A percentile compares a stretch with the other conserved stretches of the same genome.
phyloP scores from a whole-genome alignment of 2,888 invertebrate species.

The Rhyacophila evoluta region DNA sequence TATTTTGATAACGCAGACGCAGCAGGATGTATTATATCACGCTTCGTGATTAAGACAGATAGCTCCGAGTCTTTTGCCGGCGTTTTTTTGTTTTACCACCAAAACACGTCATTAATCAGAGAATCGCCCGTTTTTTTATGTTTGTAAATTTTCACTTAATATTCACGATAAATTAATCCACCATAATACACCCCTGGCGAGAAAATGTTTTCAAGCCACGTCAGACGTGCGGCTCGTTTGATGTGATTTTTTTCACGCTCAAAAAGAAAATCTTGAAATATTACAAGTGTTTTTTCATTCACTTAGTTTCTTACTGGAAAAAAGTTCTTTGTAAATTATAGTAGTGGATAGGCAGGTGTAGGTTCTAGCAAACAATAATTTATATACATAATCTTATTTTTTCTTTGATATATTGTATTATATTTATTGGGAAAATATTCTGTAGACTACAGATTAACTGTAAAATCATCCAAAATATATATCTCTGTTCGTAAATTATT shows the following conservation, averaged over 20 bases:
- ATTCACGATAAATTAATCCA: background rate
- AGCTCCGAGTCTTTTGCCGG: conserved; percentile 32
- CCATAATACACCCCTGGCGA: background rate
- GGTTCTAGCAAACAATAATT: too few species aligned
- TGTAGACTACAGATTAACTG: too few species aligned
- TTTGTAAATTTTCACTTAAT: background rate
- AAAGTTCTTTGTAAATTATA: too few species aligned
- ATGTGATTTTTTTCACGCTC: background rate
- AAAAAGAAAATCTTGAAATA: background rate
- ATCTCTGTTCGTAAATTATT: too few species aligned
- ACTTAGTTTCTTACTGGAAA: background rate
- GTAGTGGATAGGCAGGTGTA: too few species aligned
- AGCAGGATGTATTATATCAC: background rate
- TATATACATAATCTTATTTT: too few species aligned
- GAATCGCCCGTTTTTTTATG: conserved; percentile 1
- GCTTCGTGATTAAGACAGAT: conserved; percentile 43
- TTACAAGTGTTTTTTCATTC: background rate
- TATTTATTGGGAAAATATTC: too few species aligned
- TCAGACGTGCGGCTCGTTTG: background rate
- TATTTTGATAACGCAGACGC: background rate
- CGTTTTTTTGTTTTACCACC: conserved; percentile 26
- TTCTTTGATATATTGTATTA: too few species aligned
- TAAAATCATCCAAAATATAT: too few species aligned
- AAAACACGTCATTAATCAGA: conserved; percentile 40
- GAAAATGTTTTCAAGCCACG: background rate